These are phyloP conservation scores for Phataginus tetradactyla DNA, from an alignment of 2,797 vertebrate genomes.

Conservation along the genomic window DNA sequence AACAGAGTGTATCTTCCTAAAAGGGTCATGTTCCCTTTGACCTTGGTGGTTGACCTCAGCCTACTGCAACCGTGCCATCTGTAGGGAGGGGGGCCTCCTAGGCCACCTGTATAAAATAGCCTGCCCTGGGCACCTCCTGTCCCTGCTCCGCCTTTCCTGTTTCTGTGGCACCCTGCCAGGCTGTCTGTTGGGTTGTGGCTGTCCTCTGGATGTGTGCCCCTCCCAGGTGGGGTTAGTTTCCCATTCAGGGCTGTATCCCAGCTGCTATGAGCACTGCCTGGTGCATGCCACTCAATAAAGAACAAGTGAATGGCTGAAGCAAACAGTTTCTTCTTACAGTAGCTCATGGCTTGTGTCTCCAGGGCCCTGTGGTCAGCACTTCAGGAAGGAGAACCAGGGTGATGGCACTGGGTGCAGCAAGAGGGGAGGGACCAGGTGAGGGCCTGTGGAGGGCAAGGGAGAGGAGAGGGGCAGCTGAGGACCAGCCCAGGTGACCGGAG, in stretches of 20 bases:
- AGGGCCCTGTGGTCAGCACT: background rate
- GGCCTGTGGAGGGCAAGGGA: background rate
- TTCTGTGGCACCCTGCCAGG: accelerated
- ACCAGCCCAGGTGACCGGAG: background rate
- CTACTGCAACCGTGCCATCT: background rate
- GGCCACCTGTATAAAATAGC: background rate
- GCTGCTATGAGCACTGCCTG: background rate
- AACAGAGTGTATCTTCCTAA: background rate
- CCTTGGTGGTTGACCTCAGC: background rate
- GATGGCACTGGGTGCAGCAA: background rate
- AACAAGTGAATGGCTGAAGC: background rate
- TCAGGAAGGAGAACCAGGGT: background rate
- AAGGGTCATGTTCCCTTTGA: background rate
- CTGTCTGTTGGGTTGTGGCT: background rate
- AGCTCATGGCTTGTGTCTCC: background rate
- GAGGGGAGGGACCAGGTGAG: background rate
- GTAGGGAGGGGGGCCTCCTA: background rate
- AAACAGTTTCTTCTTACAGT: background rate
- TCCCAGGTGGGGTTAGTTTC: background rate
- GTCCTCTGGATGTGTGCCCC: background rate
- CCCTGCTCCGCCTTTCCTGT: background rate
- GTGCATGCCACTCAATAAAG: accelerated
- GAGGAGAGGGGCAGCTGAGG: background rate
- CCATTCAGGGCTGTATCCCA: background rate
- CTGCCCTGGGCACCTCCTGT: accelerated